A percentile compares a stretch with the other conserved stretches of the same genome.
These are phyloP conservation scores for Eupsilia transversa DNA, from an alignment of 2,888 invertebrate species.

Conservation along the genomic window DNA sequence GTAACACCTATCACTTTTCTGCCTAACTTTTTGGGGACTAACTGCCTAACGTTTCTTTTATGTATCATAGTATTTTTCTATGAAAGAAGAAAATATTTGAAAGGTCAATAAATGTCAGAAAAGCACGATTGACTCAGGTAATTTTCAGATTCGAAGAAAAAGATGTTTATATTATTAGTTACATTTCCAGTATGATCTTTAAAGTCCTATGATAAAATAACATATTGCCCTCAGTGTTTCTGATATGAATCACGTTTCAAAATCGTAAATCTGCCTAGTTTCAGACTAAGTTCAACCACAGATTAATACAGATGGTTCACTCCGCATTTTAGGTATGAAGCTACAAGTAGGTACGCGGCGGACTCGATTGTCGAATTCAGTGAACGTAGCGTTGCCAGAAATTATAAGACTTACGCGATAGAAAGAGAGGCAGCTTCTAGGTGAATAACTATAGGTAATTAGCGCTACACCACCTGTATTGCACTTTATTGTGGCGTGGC, in stretches of 20 bases:
- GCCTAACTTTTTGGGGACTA: too few species aligned
- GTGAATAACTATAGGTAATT: too few species aligned
- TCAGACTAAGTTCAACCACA: not conserved
- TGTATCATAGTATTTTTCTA: not conserved
- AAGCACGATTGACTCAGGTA: not conserved
- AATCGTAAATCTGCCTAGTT: not conserved
- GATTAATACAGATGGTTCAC: too few species aligned
- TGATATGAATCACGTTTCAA: not conserved
- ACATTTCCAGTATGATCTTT: not conserved
- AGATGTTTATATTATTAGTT: not conserved
- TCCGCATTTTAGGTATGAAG: too few species aligned
- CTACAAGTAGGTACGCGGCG: too few species aligned
- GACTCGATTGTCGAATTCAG: too few species aligned
- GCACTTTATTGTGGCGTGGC: too few species aligned
- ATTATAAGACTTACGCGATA: too few species aligned
- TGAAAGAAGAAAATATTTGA: not conserved
- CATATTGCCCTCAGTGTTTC: not conserved
- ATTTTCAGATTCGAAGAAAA: not conserved
- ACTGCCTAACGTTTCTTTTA: not conserved
- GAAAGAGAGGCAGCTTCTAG: too few species aligned
- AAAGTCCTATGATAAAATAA: not conserved
- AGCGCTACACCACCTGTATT: too few species aligned
- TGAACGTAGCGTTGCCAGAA: too few species aligned
- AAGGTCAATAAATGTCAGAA: not conserved
- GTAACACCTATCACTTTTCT: not conserved